A percentile compares a stretch with the other conserved stretches of the same genome.
Conservation (phyloP, 2,113 vertebrate genomes). For the Coregonus clupeaformis region DNA sequence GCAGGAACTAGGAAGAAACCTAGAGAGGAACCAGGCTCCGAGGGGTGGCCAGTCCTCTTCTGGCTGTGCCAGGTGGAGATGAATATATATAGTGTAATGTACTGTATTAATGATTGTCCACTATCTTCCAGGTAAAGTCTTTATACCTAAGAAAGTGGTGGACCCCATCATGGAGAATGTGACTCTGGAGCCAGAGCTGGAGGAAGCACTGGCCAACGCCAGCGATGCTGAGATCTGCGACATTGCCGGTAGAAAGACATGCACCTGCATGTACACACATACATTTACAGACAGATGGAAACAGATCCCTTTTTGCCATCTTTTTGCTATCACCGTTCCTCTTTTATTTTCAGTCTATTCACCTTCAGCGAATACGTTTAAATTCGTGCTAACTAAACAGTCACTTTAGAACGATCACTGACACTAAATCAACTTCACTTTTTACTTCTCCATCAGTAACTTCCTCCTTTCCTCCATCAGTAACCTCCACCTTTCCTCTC, state of each 20-base stretch:
- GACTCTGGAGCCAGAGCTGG: constrained; percentile 93
- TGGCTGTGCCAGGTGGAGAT: too few relatives aligned
- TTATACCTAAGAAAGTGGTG: constrained; percentile 87
- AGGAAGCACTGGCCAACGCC: constrained; percentile 92
- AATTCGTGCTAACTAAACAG: neutral
- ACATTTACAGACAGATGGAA: neutral
- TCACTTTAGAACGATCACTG: neutral
- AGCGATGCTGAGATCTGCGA: constrained; percentile 96
- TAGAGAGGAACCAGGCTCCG: too few relatives aligned
- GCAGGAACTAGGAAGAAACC: too few relatives aligned
- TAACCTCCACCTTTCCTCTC: neutral
- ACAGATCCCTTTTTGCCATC: neutral
- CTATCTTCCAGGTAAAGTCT: constrained; percentile 85
- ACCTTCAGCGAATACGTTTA: neutral
- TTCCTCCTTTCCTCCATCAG: neutral
- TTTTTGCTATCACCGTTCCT: neutral
- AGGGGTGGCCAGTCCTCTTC: too few relatives aligned
- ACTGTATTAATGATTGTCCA: constrained; percentile 1
- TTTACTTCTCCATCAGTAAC: neutral
- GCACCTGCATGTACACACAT: neutral
- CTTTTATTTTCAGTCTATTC: neutral
- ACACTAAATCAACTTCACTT: neutral
- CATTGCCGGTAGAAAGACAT: constrained; percentile 84
- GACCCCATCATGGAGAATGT: constrained; percentile 92
- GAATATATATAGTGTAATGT: too few relatives aligned